Conservation (phyloP, 1,140 invertebrate genomes). For the Drosophila virilis region DNA sequence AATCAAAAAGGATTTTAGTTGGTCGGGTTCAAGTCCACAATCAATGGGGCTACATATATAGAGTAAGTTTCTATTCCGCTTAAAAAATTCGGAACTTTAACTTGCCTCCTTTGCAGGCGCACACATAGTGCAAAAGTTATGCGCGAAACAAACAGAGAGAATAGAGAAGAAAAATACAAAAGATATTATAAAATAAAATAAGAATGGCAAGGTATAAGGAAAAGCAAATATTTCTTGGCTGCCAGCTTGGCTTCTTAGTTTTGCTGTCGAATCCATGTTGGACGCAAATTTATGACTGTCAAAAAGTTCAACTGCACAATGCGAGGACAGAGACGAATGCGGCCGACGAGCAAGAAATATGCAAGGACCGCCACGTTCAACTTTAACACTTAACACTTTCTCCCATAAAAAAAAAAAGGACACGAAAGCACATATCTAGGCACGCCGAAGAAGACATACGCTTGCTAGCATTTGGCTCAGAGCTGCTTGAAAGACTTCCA, state of each 20-base stretch:
- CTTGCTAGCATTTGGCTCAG: no score
- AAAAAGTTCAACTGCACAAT: conserved; percentile 51
- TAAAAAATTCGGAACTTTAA: conserved; percentile 56
- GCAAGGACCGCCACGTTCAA: neutral
- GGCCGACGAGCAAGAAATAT: neutral
- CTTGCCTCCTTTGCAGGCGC: conserved; percentile 12
- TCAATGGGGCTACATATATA: neutral
- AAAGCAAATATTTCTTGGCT: conserved; percentile 28
- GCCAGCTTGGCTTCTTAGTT: conserved; percentile 26
- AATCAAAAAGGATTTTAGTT: neutral
- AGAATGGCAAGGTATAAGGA: conserved; percentile 2
- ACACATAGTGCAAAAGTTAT: conserved; percentile 2
- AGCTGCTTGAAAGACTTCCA: no score
- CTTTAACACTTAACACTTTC: conserved; percentile 2
- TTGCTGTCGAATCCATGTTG: conserved; percentile 70
- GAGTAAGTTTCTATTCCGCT: conserved; percentile 61
- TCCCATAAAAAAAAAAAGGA: neutral
- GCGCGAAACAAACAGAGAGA: conserved; percentile 7
- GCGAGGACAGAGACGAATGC: conserved; percentile 22
- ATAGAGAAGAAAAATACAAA: neutral
- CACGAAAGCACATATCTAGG: neutral
- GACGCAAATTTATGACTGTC: conserved; percentile 74
- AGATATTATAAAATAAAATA: conserved; percentile 2
- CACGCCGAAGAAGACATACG: no score
- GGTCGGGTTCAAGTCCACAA: neutral